Evolutionary conservation across 2,888 invertebrate genomes (phyloP).

Genomic region (Pandemis cinnamomeana): DNA sequence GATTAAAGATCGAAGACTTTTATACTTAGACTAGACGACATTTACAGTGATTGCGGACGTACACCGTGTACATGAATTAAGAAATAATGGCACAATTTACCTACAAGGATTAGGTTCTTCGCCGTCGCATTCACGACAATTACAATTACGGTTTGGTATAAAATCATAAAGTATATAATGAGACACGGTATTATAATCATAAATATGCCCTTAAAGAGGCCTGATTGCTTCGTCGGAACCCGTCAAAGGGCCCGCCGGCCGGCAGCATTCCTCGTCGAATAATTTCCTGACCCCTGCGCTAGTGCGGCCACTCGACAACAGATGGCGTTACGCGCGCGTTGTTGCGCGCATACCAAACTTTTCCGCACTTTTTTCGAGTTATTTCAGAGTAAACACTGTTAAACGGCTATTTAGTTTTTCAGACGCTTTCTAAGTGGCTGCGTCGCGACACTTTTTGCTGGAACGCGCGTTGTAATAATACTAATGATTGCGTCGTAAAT

Average conservation of each 20-base stretch:
- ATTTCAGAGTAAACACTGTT: slow-evolving; percentile 79
- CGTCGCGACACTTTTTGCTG: slow-evolving; percentile 67
- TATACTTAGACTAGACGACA: slow-evolving; percentile 1
- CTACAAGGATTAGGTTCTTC: slow-evolving; percentile 43
- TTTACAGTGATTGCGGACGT: slow-evolving; percentile 1
- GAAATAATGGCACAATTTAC: slow-evolving; percentile 35
- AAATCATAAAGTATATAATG: slow-evolving; percentile 83
- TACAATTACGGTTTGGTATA: slow-evolving; percentile 76
- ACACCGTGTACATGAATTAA: slow-evolving; percentile 7
- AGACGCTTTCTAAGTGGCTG: slow-evolving; percentile 79
- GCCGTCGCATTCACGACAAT: slow-evolving; percentile 65
- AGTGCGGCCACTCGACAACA: slow-evolving; percentile 73
- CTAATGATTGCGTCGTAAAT: slow-evolving; percentile 77
- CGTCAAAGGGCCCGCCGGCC: slow-evolving; percentile 80
- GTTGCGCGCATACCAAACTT: slow-evolving; percentile 68
- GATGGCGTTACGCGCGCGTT: slow-evolving; percentile 81
- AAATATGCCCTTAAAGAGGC: slow-evolving; percentile 82
- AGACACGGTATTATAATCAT: slow-evolving; percentile 83
- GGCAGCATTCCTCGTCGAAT: slow-evolving; percentile 75
- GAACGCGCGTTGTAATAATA: slow-evolving; percentile 76
- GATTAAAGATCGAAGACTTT: not conserved
- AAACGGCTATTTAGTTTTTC: slow-evolving; percentile 81
- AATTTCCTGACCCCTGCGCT: slow-evolving; percentile 74
- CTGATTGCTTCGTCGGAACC: slow-evolving; percentile 83
- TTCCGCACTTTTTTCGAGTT: slow-evolving; percentile 70